Conservation (phyloP, 2,888 invertebrate genomes). For the Papilio protenor region DNA sequence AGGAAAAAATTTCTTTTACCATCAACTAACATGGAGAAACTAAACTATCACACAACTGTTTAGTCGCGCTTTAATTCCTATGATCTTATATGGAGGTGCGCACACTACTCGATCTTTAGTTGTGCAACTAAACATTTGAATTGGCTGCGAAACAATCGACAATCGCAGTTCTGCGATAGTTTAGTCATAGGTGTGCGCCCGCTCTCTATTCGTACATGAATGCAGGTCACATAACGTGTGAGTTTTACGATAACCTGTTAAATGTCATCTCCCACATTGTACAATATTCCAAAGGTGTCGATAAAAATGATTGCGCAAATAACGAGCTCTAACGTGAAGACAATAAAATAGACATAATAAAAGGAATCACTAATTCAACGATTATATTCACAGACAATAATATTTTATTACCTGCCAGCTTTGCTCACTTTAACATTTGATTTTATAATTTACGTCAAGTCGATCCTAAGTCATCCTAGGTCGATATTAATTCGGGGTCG, state of each 20-base stretch:
- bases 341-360: slow-evolving; percentile 1
- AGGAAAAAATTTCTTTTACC: too few species aligned
- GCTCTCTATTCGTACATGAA: neutral
- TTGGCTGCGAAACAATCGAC: too few species aligned
- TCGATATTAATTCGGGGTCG: too few species aligned
- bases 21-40: too few species aligned
- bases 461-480: neutral
- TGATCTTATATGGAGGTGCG: too few species aligned
- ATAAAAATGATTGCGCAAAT: slow-evolving; percentile 23
- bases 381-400: slow-evolving; percentile 10
- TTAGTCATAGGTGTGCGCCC: too few species aligned
- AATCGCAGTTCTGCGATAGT: too few species aligned
- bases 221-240: neutral
- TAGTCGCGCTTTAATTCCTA: too few species aligned
- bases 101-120: too few species aligned
- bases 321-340: neutral
- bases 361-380: slow-evolving; percentile 24
- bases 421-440: neutral
- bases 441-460: neutral
- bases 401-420: neutral
- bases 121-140: too few species aligned
- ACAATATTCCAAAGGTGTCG: slow-evolving; percentile 19
- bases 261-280: neutral
- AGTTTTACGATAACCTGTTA: neutral
- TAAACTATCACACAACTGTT: too few species aligned